Conservation (phyloP, 2,888 invertebrate genomes). For the Drosophila mayaguana region DNA sequence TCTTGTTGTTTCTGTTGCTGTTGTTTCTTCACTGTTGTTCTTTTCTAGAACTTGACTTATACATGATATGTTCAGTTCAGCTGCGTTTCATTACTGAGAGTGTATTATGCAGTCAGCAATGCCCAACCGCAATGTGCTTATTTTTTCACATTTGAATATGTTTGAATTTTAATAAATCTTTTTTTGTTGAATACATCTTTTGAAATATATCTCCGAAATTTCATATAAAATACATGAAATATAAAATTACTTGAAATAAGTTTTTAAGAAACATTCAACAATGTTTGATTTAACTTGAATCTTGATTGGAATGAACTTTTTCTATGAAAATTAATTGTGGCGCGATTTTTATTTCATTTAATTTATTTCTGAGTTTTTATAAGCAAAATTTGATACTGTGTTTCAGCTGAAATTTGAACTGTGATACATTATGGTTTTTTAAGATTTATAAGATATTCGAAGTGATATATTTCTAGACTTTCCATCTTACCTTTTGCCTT, state of each 20-base stretch:
- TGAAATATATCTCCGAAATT: background rate
- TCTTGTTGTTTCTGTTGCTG: too few species aligned
- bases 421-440: background rate
- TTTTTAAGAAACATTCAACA: slow-evolving; percentile 1
- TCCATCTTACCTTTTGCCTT: background rate
- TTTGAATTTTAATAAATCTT: slow-evolving; percentile 3
- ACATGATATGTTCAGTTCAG: too few species aligned
- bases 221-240: background rate
- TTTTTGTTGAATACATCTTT: background rate
- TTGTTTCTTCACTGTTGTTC: too few species aligned
- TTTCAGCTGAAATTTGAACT: background rate
- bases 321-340: background rate
- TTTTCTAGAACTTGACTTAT: too few species aligned
- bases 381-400: rapidly evolving
- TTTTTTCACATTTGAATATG: slow-evolving; percentile 12
- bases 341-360: background rate
- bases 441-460: background rate
- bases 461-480: background rate
- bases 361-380: background rate
- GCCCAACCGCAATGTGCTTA: background rate
- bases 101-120: background rate
- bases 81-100: too few species aligned
- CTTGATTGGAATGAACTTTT: background rate
- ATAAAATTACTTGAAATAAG: background rate
- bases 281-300: background rate